A percentile compares a stretch with the other conserved stretches of the same genome.
phyloP scores from a whole-genome alignment of 2,888 invertebrate genomes.

The Drosophila macrospina region DNA sequence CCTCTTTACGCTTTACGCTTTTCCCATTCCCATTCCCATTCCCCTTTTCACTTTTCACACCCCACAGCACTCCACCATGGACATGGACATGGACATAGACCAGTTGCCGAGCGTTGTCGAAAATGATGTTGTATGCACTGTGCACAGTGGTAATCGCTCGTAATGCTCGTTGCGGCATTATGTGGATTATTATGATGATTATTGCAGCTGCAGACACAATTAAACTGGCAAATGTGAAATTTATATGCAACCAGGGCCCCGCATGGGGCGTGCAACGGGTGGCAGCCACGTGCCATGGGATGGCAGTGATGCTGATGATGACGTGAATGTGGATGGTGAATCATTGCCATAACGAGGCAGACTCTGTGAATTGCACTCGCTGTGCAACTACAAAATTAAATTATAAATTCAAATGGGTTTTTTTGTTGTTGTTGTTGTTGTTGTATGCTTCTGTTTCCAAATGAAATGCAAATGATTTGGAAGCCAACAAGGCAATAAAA shows the following conservation, averaged over 20 bases:
- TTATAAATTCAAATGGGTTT: conserved; percentile 70
- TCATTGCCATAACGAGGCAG: conserved; percentile 39
- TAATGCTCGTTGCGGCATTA: conserved; percentile 34
- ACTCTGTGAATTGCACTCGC: conserved; percentile 5
- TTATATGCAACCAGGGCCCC: conserved; percentile 54
- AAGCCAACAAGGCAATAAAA: conserved; percentile 31
- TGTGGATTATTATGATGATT: conserved; percentile 60
- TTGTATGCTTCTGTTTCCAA: conserved; percentile 7
- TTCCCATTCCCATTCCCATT: too few relatives aligned
- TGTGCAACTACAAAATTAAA: conserved; percentile 59
- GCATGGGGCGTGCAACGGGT: conserved; percentile 43
- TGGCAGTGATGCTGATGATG: conserved; percentile 19
- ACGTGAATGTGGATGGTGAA: conserved; percentile 31
- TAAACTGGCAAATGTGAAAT: conserved; percentile 65
- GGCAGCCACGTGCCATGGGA: conserved; percentile 61
- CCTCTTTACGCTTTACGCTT: conserved; percentile 46
- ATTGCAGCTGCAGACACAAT: conserved; percentile 68
- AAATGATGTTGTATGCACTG: conserved; percentile 42
- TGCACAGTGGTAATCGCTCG: conserved; percentile 36
- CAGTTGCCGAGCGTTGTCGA: conserved; percentile 23
- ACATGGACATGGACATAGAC: conserved; percentile 26
- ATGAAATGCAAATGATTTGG: conserved; percentile 24
- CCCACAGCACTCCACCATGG: conserved; percentile 11
- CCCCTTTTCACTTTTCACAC: conserved; percentile 21
- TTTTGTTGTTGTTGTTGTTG: not conserved